Base-by-base conservation (phyloP, 2,888 invertebrate genomes). In the Bombylius discolor region DNA sequence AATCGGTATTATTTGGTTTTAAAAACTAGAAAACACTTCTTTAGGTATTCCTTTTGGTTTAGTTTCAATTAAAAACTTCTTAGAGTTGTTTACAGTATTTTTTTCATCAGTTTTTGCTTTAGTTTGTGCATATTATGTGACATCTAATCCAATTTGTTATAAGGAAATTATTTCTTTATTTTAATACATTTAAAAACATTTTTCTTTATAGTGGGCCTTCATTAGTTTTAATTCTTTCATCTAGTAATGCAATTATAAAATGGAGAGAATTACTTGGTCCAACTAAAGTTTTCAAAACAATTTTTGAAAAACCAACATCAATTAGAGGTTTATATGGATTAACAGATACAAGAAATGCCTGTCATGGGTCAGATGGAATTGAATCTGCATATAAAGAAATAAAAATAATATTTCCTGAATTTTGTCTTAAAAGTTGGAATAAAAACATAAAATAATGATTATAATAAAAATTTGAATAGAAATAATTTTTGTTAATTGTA, bases 311-410 rank as follows among this genome's bases (percentile, higher is more conserved):
- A 55, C 94, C 94, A 0, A 71, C 84, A 54, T 82, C 86, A 53
- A 82, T 97, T 59, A 77, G 97, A 64, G 90, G 90, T 4, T 77
- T 79, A 67, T 92, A 85, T 76, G 96, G 96, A 0, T 76, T 96
- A 23, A 90, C 95, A 0, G 97, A 97, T 70, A 96, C 97, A 0
- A 81, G 96, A 65, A 97, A 97, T 77, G 92, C 89, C 4, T 85
- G 88, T 11, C 97, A 97, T 76, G 96, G 96, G 14, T 94, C 96
- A 68, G 93, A 92, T 85, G 78, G 70, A 55, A 55, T 75, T 48
- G 77, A 81, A 66, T 87, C 91, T 7, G 91, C 87, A 0, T 72
- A 74, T 61, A 77, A 81, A 57, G 95, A 95, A 76, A 89, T 93
- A 49, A 73, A 76, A 47, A 84, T 93, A 68, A 84, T 95, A 68